A percentile compares a stretch with the other conserved stretches of the same genome.
These are phyloP conservation scores for Clostera curtula DNA, from an alignment of 2,888 invertebrate genomes.

Conservation along the genomic window DNA sequence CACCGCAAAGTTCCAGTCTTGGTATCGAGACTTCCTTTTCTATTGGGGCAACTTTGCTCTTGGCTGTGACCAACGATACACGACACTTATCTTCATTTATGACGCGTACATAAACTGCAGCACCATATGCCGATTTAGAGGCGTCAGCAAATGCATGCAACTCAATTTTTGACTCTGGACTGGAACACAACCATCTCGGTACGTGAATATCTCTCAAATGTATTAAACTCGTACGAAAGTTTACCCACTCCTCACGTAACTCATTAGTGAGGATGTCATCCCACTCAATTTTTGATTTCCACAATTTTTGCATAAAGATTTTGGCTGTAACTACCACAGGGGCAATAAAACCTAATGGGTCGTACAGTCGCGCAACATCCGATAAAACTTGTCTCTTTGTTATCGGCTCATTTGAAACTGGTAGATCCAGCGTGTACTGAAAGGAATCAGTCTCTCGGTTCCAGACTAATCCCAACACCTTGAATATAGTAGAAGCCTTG, in stretches of 20 bases:
- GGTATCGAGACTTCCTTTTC: no score
- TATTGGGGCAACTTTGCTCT: no score
- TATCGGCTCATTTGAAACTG: no score
- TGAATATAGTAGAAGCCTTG: not conserved
- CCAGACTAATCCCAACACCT: not conserved
- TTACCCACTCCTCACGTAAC: not conserved
- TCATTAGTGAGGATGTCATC: not conserved
- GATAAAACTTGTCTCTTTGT: no score
- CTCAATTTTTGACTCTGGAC: not conserved
- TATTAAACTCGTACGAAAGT: not conserved
- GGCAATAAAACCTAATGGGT: no score
- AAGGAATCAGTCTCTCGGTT: no score
- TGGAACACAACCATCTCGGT: not conserved
- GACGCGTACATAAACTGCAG: not conserved
- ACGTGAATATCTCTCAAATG: not conserved
- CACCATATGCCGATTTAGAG: not conserved
- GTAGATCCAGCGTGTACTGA: no score
- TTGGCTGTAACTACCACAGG: no score
- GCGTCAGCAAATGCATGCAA: conserved; percentile 2
- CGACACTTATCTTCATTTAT: not conserved
- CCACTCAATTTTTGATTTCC: conserved; percentile 1
- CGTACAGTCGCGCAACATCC: no score
- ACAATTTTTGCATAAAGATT: not conserved
- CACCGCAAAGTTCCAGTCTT: no score
- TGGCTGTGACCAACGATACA: no score